phyloP scores from a whole-genome alignment of 2,797 vertebrate species.

The Champsocephalus esox region DNA sequence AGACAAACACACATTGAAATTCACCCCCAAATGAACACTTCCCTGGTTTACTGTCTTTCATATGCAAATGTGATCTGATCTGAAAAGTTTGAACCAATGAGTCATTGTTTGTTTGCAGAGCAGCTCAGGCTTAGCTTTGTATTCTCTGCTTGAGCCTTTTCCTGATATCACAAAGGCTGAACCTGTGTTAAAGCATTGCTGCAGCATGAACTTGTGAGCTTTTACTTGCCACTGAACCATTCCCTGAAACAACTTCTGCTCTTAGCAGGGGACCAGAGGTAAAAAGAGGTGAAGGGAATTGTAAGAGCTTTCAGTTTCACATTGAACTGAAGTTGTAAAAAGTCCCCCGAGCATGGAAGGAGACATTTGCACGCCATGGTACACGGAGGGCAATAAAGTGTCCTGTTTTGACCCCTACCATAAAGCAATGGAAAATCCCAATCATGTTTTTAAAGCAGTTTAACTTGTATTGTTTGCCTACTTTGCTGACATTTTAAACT shows the following conservation, averaged over 20 bases:
- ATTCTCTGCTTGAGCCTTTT: constrained; percentile 43
- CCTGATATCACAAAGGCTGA: constrained; percentile 47
- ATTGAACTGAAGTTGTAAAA: constrained; percentile 63
- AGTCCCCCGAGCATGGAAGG: constrained; percentile 34
- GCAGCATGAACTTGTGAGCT: constrained; percentile 44
- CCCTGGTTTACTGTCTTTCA: constrained; percentile 5
- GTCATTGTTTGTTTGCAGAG: constrained; percentile 53
- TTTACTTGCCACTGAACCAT: constrained; percentile 67
- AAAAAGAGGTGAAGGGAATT: constrained; percentile 55
- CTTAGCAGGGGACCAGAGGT: constrained; percentile 54
- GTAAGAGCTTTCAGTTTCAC: constrained; percentile 64
- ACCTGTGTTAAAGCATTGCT: constrained; percentile 43
- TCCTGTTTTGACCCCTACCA: constrained; percentile 43
- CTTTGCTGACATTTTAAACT: constrained; percentile 17
- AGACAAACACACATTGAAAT: constrained; percentile 49
- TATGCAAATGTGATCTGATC: constrained; percentile 49
- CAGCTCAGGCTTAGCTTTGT: constrained; percentile 52
- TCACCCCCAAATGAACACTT: constrained; percentile 6
- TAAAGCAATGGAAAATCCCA: constrained; percentile 27
- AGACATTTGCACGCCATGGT: constrained; percentile 47
- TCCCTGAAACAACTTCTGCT: constrained; percentile 54
- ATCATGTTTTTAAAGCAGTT: constrained; percentile 21
- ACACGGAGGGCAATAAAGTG: constrained; percentile 22
- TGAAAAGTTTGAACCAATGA: constrained; percentile 36
- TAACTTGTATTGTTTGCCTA: constrained; percentile 21